Evolutionary conservation across 1,140 invertebrate genomes (phyloP).

Genomic region (Lanistes nyassanus): DNA sequence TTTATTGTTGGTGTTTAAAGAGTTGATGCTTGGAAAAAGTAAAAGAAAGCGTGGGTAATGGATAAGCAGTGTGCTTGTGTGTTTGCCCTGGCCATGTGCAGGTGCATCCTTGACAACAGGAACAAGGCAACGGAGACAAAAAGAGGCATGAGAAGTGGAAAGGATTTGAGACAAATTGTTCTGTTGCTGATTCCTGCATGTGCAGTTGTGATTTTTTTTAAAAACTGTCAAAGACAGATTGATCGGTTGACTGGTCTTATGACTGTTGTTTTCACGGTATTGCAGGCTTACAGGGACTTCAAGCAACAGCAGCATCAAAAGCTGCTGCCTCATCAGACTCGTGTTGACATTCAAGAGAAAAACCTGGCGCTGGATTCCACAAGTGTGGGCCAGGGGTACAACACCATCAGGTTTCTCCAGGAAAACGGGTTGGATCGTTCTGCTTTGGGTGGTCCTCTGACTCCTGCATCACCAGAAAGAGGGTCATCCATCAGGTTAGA

Average conservation of each 20-base stretch:
- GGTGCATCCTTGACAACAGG: too few relatives aligned
- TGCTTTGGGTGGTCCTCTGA: constrained; percentile 53
- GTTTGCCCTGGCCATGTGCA: too few relatives aligned
- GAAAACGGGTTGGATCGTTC: constrained; percentile 50
- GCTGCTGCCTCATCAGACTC: constrained; percentile 38
- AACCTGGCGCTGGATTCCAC: constrained; percentile 52
- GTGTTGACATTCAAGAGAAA: constrained; percentile 54
- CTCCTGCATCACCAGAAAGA: constrained; percentile 58
- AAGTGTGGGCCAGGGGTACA: constrained; percentile 59
- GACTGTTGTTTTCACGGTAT: background rate
- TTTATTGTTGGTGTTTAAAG: too few relatives aligned
- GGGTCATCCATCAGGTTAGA: constrained; percentile 50
- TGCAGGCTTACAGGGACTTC: constrained; percentile 4
- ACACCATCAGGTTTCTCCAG: constrained; percentile 64
- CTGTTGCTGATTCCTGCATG: too few relatives aligned
- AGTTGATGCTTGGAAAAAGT: too few relatives aligned
- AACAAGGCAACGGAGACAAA: too few relatives aligned
- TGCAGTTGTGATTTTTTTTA: too few relatives aligned
- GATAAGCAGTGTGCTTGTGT: too few relatives aligned
- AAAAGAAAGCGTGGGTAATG: too few relatives aligned
- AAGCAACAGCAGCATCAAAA: constrained; percentile 4
- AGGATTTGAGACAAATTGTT: too few relatives aligned
- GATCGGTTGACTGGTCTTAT: background rate
- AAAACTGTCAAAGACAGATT: too few relatives aligned
- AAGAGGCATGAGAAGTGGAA: too few relatives aligned